Conservation (phyloP, 2,113 vertebrate genomes). For the Copsychus sechellarum region DNA sequence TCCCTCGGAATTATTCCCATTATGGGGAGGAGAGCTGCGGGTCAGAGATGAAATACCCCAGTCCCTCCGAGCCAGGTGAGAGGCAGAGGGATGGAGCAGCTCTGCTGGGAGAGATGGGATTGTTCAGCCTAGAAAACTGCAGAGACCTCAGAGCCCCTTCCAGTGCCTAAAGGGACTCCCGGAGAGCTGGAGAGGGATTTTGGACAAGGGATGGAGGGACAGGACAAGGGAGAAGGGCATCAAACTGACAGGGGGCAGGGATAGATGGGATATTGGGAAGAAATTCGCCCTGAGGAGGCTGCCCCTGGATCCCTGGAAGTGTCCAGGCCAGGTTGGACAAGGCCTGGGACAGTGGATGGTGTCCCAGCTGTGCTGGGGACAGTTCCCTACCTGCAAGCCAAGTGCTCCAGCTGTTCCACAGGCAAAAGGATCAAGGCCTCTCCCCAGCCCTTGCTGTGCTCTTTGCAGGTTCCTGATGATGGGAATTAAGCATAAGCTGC, state of each 20-base stretch:
- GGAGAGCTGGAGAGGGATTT: background rate
- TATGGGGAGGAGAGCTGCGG: background rate
- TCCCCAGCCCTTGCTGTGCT: background rate
- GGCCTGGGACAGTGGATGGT: background rate
- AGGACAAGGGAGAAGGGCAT: background rate
- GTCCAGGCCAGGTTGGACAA: background rate
- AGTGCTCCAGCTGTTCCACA: background rate
- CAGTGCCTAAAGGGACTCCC: background rate
- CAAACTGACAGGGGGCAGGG: background rate
- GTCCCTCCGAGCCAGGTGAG: background rate
- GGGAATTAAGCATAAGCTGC: fast-evolving
- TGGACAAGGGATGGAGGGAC: background rate
- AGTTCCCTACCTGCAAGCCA: background rate
- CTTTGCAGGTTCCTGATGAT: background rate
- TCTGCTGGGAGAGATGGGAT: background rate
- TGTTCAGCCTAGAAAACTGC: background rate
- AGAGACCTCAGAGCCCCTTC: background rate
- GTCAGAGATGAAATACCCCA: fast-evolving
- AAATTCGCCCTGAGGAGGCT: background rate
- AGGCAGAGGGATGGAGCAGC: background rate
- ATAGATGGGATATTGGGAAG: background rate
- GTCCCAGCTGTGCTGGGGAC: background rate
- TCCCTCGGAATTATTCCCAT: too few species aligned
- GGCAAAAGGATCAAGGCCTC: background rate
- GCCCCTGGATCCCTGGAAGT: background rate